Evolutionary conservation across 2,888 invertebrate genomes (phyloP), one percentile per base, ranked within the genome.

Genomic region (Latrodectus elegans): DNA sequence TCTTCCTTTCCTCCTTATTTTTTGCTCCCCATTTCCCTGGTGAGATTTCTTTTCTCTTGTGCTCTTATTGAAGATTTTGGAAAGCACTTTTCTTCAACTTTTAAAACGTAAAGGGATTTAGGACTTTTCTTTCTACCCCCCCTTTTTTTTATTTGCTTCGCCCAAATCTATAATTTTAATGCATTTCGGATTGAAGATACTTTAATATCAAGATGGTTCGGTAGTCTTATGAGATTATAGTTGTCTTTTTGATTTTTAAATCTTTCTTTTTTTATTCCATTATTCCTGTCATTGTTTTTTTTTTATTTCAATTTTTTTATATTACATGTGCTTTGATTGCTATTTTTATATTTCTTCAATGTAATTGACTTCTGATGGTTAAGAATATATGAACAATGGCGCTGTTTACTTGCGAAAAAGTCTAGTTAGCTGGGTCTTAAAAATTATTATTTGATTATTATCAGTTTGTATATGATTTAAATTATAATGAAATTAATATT

Each of bases 91-190:
- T 68, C 22, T 26, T 68, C 67, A 17, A 26, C 67, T 68, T 68
- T 68, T 68, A 68, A 68, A 68, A 22, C 67, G 17, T 68, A 68
- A 68, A 68, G 17, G 67, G 67, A 68, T 68, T 68, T 68, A 12
- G 14, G 22, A 68, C 8, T 22, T 6, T 12, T 17, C 17, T 68
- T 68, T 17, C 60, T 68, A 12, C 1, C 2, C 17, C 12, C 17
- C 8, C 22, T 68, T 22, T 68, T 68, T 17, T 68, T 68, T 68
- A 8, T 17, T 17, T 68, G 14, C 67, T 68, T 68, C 12, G n/a
- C 38, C 38, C n/a, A 60, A 60, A 60, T 60, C 60, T 60, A 60
- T 60, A 60, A 60, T 60, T 60, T n/a, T n/a, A 60, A 60, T 60
- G 60, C 60, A 60, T 60, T 60, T 15, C 60, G 60, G 60, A 60